phyloP scores from a whole-genome alignment of 2,888 invertebrate genomes.

The Lysandra coridon region DNA sequence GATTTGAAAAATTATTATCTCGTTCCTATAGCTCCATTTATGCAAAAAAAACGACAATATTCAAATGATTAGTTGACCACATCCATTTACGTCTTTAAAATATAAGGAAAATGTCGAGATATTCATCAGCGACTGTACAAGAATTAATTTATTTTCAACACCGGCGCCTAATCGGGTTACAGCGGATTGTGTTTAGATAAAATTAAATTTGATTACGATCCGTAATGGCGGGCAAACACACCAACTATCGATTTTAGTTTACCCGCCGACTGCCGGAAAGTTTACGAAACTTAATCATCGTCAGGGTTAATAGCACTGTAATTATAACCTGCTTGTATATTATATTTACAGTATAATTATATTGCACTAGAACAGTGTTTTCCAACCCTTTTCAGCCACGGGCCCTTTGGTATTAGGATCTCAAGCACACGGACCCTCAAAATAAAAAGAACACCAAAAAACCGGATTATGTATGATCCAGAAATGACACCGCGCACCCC shows the following conservation, averaged over 20 bases:
- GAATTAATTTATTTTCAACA: constrained; percentile 18
- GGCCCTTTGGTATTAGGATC: too few species aligned
- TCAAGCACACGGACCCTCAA: too few species aligned
- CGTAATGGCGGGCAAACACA: constrained; percentile 16
- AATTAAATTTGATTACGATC: constrained; percentile 13
- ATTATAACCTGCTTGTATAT: neutral
- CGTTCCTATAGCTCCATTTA: too few species aligned
- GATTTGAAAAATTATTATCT: too few species aligned
- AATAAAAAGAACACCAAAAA: too few species aligned
- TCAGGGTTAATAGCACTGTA: constrained; percentile 4
- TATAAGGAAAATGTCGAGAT: neutral
- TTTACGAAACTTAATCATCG: constrained; percentile 6
- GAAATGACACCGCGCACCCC: too few species aligned
- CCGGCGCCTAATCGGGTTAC: neutral
- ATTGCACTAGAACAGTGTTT: too few species aligned
- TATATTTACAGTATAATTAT: neutral
- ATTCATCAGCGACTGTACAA: neutral
- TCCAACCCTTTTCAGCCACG: too few species aligned
- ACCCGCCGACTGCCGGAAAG: neutral
- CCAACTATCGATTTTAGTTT: constrained; percentile 18
- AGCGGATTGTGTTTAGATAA: constrained; percentile 9
- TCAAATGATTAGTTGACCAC: too few species aligned
- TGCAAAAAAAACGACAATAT: too few species aligned
- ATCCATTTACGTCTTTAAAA: too few species aligned
- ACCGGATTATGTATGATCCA: too few species aligned